Percentiles rank a stretch among this genome's conserved stretches.
Evolutionary conservation across 2,797 vertebrate species (phyloP).

Genomic region (Ambastaia sidthimunki): DNA sequence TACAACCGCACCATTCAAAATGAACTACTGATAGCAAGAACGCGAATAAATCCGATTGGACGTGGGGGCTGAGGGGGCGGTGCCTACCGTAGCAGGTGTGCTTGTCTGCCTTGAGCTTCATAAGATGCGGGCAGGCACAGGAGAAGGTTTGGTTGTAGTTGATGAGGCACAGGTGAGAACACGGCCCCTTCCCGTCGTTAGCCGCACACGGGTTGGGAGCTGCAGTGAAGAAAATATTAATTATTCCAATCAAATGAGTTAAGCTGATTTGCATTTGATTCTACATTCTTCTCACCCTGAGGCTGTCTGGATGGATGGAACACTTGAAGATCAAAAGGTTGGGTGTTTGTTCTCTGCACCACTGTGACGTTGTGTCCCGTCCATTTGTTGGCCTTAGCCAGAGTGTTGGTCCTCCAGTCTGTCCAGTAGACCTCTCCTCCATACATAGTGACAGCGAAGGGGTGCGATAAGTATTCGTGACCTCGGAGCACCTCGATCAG

Average conservation of each 20-base stretch:
- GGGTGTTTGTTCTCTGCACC: slow-evolving; percentile 96
- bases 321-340: slow-evolving; percentile 97
- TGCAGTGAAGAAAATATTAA: slow-evolving; percentile 60
- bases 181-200: slow-evolving; percentile 85
- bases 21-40: no score
- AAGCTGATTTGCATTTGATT: background rate
- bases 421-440: slow-evolving; percentile 99
- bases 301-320: slow-evolving; percentile 97
- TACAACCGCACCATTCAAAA: no score
- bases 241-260: no score
- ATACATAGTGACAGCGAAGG: slow-evolving; percentile 95
- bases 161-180: slow-evolving; percentile 96
- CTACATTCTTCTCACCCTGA: slow-evolving; percentile 79
- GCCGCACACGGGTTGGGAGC: slow-evolving; percentile 93
- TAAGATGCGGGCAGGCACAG: slow-evolving; percentile 96
- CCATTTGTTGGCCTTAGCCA: slow-evolving; percentile 99
- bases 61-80: background rate
- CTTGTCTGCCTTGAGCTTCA: slow-evolving; percentile 92
- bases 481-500: slow-evolving; percentile 95
- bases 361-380: slow-evolving; percentile 95
- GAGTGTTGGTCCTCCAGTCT: slow-evolving; percentile 95
- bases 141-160: slow-evolving; percentile 95
- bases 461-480: slow-evolving; percentile 97
- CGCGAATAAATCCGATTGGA: slow-evolving; percentile 1
- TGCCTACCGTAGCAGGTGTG: slow-evolving; percentile 89